These are phyloP conservation scores for Pristionchus pacificus DNA, from an alignment of 1,140 invertebrate genomes.

Conservation along the genomic window DNA sequence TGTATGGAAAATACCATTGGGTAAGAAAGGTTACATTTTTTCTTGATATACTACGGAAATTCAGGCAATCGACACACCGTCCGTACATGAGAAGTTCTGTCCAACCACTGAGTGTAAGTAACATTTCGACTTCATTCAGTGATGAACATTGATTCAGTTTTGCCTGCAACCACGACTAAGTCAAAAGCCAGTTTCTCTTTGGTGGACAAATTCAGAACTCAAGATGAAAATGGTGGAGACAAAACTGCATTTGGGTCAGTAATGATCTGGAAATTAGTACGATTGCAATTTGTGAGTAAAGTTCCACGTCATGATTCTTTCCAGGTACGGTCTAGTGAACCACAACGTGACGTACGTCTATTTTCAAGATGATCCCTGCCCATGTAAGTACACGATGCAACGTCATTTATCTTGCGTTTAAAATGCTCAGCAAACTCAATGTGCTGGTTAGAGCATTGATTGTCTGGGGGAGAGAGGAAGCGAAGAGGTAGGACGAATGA, in stretches of 20 bases:
- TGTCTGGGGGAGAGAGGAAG: too few species aligned
- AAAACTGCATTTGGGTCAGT: constrained; percentile 5
- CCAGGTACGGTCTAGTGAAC: constrained; percentile 28
- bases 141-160: constrained; percentile 7
- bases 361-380: constrained; percentile 32
- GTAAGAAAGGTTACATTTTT: constrained; percentile 15
- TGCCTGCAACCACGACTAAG: constrained; percentile 11
- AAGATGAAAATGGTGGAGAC: constrained; percentile 23
- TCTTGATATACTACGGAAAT: background rate
- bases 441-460: too few species aligned
- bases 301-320: too few species aligned
- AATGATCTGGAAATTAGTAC: background rate
- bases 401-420: too few species aligned
- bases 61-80: constrained; percentile 30
- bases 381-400: constrained; percentile 23
- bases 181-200: constrained; percentile 16
- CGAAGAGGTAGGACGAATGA: too few species aligned
- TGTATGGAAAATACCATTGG: constrained; percentile 28
- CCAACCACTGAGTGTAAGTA: constrained; percentile 25
- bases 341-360: constrained; percentile 23
- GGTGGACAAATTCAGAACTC: constrained; percentile 24
- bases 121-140: background rate
- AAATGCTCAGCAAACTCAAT: too few species aligned
- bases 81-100: constrained; percentile 22
- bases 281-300: too few species aligned